Percentiles rank a stretch among this genome's conserved stretches.
Evolutionary conservation across 1,140 invertebrate species (phyloP).

Genomic region (Drosophila obscura): DNA sequence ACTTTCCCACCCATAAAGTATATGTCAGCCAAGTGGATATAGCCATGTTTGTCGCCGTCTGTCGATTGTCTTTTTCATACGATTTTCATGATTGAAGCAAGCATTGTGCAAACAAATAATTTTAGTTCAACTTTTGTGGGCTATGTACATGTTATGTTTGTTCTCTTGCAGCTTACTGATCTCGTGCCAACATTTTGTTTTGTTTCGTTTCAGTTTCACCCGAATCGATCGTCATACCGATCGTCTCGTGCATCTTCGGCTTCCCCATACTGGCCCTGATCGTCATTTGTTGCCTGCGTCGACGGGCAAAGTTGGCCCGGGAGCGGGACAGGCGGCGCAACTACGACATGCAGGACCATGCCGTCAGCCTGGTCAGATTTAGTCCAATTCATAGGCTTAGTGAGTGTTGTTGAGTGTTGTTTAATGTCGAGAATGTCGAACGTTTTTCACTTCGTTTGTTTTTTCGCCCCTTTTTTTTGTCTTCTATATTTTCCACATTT

Average conservation of each 20-base stretch:
- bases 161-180: too few species aligned
- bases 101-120: too few species aligned
- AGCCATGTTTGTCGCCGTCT: too few species aligned
- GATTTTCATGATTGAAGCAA: too few species aligned
- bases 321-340: slow-evolving; percentile 91
- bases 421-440: slow-evolving; percentile 51
- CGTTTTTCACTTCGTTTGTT: slow-evolving; percentile 21
- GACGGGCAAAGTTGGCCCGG: slow-evolving; percentile 91
- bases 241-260: slow-evolving; percentile 94
- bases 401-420: slow-evolving; percentile 85
- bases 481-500: neutral
- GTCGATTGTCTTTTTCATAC: too few species aligned
- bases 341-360: slow-evolving; percentile 90
- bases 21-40: too few species aligned
- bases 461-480: neutral
- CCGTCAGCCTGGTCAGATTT: slow-evolving; percentile 91
- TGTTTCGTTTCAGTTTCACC: slow-evolving; percentile 89
- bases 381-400: slow-evolving; percentile 89
- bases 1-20: too few species aligned
- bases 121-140: too few species aligned
- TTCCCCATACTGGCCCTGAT: slow-evolving; percentile 93
- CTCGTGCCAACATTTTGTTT: neutral
- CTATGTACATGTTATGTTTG: too few species aligned
- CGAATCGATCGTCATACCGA: slow-evolving; percentile 94
- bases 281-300: slow-evolving; percentile 93